phyloP scores from a whole-genome alignment of 2,888 invertebrate species.

The Drosophila lacicola region DNA sequence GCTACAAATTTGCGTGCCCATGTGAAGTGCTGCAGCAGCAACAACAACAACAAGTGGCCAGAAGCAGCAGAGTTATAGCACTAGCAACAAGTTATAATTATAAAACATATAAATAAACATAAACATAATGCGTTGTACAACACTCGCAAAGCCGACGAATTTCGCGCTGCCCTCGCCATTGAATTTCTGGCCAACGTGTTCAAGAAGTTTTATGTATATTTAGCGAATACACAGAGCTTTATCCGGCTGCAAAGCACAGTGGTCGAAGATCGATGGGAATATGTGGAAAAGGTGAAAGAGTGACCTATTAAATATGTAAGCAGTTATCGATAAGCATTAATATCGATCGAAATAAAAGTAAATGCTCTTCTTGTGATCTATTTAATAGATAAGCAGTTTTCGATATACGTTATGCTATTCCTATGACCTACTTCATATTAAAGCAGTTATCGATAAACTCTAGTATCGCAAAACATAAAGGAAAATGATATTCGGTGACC shows the following conservation, averaged over 20 bases:
- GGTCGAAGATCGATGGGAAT: neutral
- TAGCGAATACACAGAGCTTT: neutral
- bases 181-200: slow-evolving; percentile 18
- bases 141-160: slow-evolving; percentile 45
- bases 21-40: slow-evolving; percentile 66
- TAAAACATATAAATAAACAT: slow-evolving; percentile 58
- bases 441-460: no score
- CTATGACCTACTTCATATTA: no score
- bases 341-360: no score
- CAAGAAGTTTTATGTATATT: slow-evolving; percentile 11
- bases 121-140: slow-evolving; percentile 40
- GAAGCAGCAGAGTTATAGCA: slow-evolving; percentile 18
- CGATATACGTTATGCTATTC: no score
- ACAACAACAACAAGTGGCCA: slow-evolving; percentile 21
- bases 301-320: no score
- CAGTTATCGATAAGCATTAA: no score
- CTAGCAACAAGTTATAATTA: slow-evolving; percentile 61
- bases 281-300: no score
- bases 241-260: slow-evolving; percentile 12
- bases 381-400: no score
- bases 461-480: no score
- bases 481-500: no score
- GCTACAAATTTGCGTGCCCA: slow-evolving; percentile 62
- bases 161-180: slow-evolving; percentile 44
- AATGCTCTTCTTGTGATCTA: no score